These are phyloP conservation scores for Rhagoletis pomonella DNA, from an alignment of 1,140 invertebrate species.

Conservation along the genomic window DNA sequence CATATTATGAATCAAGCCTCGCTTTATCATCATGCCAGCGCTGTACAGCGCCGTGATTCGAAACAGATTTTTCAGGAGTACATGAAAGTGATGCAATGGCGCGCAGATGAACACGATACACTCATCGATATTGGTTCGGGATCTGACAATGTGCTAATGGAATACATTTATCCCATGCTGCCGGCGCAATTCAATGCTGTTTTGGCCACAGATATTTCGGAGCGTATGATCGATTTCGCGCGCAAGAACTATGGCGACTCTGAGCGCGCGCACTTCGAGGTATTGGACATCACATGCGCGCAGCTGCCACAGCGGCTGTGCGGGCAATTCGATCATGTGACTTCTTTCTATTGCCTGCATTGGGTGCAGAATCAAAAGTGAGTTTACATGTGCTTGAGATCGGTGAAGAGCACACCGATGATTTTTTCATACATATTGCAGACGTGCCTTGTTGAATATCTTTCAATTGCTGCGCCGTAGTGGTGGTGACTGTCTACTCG, in stretches of 20 bases:
- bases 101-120: conserved; percentile 75
- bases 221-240: conserved; percentile 82
- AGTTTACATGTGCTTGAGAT: not conserved
- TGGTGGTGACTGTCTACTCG: conserved; percentile 81
- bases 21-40: conserved; percentile 76
- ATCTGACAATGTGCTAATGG: conserved; percentile 82
- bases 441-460: conserved; percentile 80
- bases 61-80: conserved; percentile 81
- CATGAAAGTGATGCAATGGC: conserved; percentile 78
- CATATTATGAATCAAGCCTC: conserved; percentile 68
- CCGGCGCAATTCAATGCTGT: conserved; percentile 75
- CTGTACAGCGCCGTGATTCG: conserved; percentile 81
- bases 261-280: conserved; percentile 76
- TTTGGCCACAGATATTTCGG: conserved; percentile 82
- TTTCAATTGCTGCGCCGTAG: conserved; percentile 77
- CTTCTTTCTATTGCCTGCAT: conserved; percentile 89
- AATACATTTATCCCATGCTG: conserved; percentile 81
- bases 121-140: conserved; percentile 88
- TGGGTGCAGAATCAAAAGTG: conserved; percentile 83
- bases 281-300: conserved; percentile 80
- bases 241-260: conserved; percentile 74
- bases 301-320: conserved; percentile 60
- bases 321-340: conserved; percentile 81
- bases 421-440: conserved; percentile 81
- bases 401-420: conserved; percentile 67